These are phyloP conservation scores for Dynastes maya DNA, from an alignment of 2,888 invertebrate species.

Conservation along the genomic window DNA sequence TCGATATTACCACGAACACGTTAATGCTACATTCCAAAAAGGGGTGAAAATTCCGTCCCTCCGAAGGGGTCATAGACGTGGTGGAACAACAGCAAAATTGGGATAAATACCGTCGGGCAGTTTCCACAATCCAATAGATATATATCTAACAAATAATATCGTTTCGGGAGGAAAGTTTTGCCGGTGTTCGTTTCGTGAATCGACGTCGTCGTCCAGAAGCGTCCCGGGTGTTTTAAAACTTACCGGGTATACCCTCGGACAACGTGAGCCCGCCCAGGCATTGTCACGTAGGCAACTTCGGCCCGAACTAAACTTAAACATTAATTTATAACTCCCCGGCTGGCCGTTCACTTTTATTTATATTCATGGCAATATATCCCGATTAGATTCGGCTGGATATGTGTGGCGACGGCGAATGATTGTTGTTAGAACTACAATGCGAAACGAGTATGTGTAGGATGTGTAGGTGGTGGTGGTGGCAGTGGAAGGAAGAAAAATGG, in stretches of 20 bases:
- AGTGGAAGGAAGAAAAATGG: too few species aligned
- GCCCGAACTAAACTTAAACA: slow-evolving; percentile 46
- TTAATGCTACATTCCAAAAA: too few species aligned
- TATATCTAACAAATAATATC: too few species aligned
- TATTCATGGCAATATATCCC: slow-evolving; percentile 29
- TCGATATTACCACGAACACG: too few species aligned
- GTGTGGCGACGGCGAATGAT: neutral
- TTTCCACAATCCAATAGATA: too few species aligned
- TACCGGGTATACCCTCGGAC: neutral
- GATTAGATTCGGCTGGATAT: neutral
- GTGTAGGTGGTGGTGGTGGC: too few species aligned
- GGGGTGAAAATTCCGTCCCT: too few species aligned
- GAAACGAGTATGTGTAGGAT: too few species aligned
- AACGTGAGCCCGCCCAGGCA: neutral
- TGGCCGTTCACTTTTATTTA: slow-evolving; percentile 45
- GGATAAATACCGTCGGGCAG: too few species aligned
- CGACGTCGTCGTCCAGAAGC: slow-evolving; percentile 5
- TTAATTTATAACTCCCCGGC: slow-evolving; percentile 51
- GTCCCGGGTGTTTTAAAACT: slow-evolving; percentile 20
- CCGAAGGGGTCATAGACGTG: too few species aligned
- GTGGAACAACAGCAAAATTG: too few species aligned
- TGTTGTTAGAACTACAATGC: too few species aligned
- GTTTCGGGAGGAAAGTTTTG: neutral
- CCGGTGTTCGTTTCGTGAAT: neutral
- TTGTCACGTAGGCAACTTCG: slow-evolving; percentile 50